phyloP scores from a whole-genome alignment of 2,888 invertebrate species.

The Amblyjoppa proteus region DNA sequence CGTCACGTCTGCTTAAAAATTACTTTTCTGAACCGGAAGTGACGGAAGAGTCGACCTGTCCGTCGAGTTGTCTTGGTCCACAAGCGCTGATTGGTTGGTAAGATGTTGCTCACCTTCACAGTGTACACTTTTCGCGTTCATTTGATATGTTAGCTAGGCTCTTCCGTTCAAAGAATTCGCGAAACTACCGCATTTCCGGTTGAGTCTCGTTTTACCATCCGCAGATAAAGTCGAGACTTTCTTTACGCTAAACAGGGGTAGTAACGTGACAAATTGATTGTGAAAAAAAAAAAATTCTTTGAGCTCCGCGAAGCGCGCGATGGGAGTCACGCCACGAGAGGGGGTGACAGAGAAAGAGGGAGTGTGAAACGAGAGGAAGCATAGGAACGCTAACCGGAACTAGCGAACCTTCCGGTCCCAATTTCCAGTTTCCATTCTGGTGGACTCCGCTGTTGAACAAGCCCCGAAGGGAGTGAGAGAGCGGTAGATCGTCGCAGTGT shows the following conservation, averaged over 20 bases:
- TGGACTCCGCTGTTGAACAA: conserved; percentile 44
- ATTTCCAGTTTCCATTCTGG: conserved; percentile 62
- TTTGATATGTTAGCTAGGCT: too few relatives aligned
- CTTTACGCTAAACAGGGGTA: conserved; percentile 8
- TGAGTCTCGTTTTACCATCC: conserved; percentile 29
- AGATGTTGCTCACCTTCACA: too few relatives aligned
- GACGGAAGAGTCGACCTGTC: too few relatives aligned
- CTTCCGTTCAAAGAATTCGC: too few relatives aligned
- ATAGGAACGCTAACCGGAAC: conserved; percentile 58
- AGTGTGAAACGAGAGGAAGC: conserved; percentile 50
- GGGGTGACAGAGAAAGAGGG: conserved; percentile 25
- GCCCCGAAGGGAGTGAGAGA: conserved; percentile 31
- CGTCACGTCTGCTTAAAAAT: too few relatives aligned
- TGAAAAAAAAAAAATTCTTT: conserved; percentile 37
- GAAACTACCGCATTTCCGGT: neutral
- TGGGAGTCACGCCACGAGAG: conserved; percentile 7
- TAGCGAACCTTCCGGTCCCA: conserved; percentile 63
- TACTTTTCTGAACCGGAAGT: too few relatives aligned
- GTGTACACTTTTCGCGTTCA: too few relatives aligned
- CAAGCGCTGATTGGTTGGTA: too few relatives aligned
- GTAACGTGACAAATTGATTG: conserved; percentile 57
- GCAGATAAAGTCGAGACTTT: conserved; percentile 7
- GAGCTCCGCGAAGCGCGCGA: conserved; percentile 31
- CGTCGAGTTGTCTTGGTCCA: too few relatives aligned
- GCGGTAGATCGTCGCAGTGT: conserved; percentile 15